These are phyloP conservation scores for Ceryle rudis DNA, from an alignment of 2,797 vertebrate genomes.

Conservation along the genomic window DNA sequence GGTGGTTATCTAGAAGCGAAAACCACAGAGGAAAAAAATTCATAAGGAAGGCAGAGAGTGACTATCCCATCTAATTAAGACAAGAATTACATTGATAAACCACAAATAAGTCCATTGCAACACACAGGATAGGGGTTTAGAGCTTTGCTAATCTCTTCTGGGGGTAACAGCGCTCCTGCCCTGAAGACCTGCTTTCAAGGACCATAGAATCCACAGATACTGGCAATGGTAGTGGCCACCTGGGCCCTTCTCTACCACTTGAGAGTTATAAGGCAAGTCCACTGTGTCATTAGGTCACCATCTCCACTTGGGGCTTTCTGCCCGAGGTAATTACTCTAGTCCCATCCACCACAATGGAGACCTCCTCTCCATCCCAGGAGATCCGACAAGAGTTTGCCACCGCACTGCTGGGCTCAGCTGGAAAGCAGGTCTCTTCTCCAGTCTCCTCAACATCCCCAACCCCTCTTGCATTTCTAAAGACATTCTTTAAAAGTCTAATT, in stretches of 20 bases:
- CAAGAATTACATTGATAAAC: neutral
- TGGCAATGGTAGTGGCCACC: rapidly evolving
- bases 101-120: neutral
- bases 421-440: neutral
- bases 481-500: slow-evolving; percentile 38
- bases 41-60: neutral
- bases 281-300: neutral
- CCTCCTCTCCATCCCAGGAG: neutral
- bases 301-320: neutral
- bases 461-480: neutral
- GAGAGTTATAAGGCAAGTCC: neutral
- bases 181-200: neutral
- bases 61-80: neutral
- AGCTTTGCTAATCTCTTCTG: neutral
- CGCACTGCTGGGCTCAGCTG: neutral
- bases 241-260: neutral
- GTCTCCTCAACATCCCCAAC: neutral
- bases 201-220: neutral
- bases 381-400: neutral
- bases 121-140: neutral
- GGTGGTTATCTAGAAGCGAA: neutral
- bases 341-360: rapidly evolving
- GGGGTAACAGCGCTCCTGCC: neutral
- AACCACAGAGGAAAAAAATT: neutral
- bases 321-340: neutral